Evolutionary conservation across 2,888 invertebrate genomes (phyloP).

Genomic region (Junonia oenone): DNA sequence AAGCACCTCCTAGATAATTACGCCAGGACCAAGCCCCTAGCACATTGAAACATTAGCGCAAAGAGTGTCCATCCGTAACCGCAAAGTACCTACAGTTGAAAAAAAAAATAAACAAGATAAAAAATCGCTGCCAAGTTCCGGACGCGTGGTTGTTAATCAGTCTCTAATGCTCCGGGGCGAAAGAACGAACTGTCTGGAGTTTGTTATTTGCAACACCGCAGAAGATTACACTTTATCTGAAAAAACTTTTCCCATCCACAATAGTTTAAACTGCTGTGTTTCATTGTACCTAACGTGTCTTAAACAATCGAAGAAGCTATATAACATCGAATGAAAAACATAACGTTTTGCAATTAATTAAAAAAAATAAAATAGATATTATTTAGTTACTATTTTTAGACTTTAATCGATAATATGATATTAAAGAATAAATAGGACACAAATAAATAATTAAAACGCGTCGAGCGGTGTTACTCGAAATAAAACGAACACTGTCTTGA

Average conservation of each 20-base stretch:
- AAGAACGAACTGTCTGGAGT: constrained; percentile 9
- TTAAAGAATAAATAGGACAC: too few species aligned
- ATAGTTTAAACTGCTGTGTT: not conserved
- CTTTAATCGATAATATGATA: too few species aligned
- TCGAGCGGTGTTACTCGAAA: too few species aligned
- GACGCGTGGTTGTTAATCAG: constrained; percentile 16
- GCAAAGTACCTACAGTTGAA: constrained; percentile 3
- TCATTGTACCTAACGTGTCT: not conserved
- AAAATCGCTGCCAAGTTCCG: constrained; percentile 15
- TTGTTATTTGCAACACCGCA: constrained; percentile 13
- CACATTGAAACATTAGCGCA: not conserved
- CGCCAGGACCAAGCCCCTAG: not conserved
- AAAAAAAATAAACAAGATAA: constrained; percentile 12
- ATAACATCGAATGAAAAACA: not conserved
- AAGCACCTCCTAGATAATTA: not conserved
- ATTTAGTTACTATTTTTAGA: too few species aligned
- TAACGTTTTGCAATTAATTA: too few species aligned
- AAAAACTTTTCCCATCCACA: not conserved
- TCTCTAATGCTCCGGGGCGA: constrained; percentile 15
- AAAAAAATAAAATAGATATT: too few species aligned
- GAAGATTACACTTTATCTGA: constrained; percentile 1
- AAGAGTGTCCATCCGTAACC: not conserved
- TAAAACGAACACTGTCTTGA: too few species aligned
- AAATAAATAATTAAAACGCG: too few species aligned
- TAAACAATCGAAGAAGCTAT: not conserved